These are phyloP conservation scores for Chaitophorus viminalis DNA, from an alignment of 2,888 invertebrate genomes.

Conservation along the genomic window DNA sequence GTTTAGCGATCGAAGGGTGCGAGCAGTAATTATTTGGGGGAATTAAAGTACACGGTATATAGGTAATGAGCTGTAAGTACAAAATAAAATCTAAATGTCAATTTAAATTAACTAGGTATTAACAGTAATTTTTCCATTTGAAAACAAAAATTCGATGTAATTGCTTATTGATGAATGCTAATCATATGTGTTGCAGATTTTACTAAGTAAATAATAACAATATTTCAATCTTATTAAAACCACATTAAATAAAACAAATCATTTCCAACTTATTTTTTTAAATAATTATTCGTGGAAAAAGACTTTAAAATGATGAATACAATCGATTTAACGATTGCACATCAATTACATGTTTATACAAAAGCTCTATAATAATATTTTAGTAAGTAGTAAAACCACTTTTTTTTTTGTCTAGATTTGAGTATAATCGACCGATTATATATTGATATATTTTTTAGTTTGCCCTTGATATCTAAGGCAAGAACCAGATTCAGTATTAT, in stretches of 20 bases:
- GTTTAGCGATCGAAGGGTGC: conserved; percentile 18
- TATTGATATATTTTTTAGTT: background rate
- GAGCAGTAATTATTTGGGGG: background rate
- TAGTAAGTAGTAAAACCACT: background rate
- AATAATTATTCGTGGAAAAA: too few relatives aligned
- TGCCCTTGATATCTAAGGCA: conserved; percentile 37
- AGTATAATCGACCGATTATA: background rate
- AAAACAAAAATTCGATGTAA: background rate
- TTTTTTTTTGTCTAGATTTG: background rate
- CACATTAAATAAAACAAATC: too few relatives aligned
- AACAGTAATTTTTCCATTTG: background rate
- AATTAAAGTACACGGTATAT: background rate
- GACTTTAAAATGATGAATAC: background rate
- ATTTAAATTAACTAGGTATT: background rate
- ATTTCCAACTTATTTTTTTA: too few relatives aligned
- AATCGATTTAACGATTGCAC: background rate
- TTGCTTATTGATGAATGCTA: background rate
- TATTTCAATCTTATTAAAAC: background rate
- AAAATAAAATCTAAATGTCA: conserved; percentile 16
- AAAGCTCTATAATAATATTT: background rate
- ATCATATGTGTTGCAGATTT: background rate
- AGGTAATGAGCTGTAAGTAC: background rate
- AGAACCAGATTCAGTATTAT: conserved; percentile 29
- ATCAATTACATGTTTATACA: too few relatives aligned
- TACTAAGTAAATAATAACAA: background rate